A percentile compares a stretch with the other conserved stretches of the same genome.
Evolutionary conservation across 2,113 vertebrate species (phyloP).

Genomic region (Bagarius yarrelli): DNA sequence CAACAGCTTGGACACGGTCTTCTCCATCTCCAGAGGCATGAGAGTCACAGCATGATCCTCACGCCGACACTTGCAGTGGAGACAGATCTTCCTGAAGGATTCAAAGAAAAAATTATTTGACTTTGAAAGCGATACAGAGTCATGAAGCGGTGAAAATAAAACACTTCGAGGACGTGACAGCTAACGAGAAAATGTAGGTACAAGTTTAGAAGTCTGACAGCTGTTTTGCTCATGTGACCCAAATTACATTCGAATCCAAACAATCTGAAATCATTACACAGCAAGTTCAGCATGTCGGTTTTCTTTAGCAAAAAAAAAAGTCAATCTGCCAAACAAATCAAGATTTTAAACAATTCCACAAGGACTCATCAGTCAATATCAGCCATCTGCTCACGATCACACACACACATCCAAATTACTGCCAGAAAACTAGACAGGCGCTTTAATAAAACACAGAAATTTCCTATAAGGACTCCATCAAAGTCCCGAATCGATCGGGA

Average conservation of each 20-base stretch:
- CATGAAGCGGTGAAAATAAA: background rate
- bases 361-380: constrained; percentile 18
- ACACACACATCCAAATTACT: background rate
- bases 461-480: background rate
- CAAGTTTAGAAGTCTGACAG: background rate
- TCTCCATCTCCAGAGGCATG: constrained; percentile 99
- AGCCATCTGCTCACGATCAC: constrained; percentile 18
- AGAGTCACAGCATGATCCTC: constrained; percentile 93
- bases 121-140: background rate
- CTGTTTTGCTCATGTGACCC: background rate
- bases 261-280: background rate
- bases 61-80: constrained; percentile 96
- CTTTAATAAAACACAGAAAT: background rate
- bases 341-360: constrained; percentile 18
- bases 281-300: background rate
- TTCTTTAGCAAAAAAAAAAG: background rate
- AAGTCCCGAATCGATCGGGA: background rate
- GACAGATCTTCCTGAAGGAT: constrained; percentile 88
- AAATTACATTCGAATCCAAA: background rate
- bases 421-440: background rate
- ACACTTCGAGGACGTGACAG: background rate
- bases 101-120: too few relatives aligned
- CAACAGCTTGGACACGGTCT: constrained; percentile 97
- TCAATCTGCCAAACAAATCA: constrained; percentile 23
- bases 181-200: background rate